A percentile compares a stretch with the other conserved stretches of the same genome.
Conservation (phyloP, 2,888 invertebrate genomes). For the Thumatha senex region DNA sequence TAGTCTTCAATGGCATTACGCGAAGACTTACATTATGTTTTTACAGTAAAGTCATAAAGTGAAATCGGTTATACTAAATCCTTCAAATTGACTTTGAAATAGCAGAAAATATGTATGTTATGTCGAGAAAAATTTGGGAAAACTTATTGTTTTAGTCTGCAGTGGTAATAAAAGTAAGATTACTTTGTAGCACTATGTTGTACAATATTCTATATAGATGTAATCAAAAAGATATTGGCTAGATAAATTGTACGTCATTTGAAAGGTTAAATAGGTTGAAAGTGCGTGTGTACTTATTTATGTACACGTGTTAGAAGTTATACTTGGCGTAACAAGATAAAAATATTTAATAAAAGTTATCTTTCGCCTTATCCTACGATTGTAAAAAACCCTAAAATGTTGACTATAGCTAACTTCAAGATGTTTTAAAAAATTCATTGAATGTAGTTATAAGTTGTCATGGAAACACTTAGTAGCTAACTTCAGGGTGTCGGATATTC, state of each 20-base stretch:
- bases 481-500: too few relatives aligned
- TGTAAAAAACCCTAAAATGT: too few relatives aligned
- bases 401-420: too few relatives aligned
- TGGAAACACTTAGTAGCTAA: too few relatives aligned
- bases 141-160: background rate
- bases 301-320: too few relatives aligned
- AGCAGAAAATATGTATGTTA: conserved; percentile 20
- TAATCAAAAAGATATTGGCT: background rate
- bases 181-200: background rate
- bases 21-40: conserved; percentile 32
- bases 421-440: too few relatives aligned
- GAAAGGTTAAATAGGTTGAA: background rate
- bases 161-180: conserved; percentile 1
- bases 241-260: background rate
- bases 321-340: too few relatives aligned
- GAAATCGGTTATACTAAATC: background rate
- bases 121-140: conserved; percentile 12
- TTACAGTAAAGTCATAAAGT: conserved; percentile 14
- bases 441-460: too few relatives aligned
- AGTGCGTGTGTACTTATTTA: too few relatives aligned
- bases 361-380: too few relatives aligned
- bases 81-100: conserved; percentile 13
- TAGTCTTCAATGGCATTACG: conserved; percentile 36
- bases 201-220: background rate
- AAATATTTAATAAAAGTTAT: too few relatives aligned